phyloP scores from a whole-genome alignment of 2,888 invertebrate species.

The Euzophera pinguis region DNA sequence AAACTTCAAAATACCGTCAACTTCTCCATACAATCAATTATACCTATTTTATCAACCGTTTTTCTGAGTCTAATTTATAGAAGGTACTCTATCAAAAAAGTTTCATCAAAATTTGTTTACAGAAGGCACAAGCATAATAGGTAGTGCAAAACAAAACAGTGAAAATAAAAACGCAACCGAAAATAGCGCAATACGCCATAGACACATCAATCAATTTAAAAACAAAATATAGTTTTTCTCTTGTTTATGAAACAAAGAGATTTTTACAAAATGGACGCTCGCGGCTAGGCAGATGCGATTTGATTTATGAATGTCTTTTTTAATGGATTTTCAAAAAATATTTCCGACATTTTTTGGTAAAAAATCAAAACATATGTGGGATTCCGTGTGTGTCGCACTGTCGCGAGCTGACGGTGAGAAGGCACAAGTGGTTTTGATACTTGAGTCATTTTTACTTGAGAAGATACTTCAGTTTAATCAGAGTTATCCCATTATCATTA shows the following conservation, averaged over 20 bases:
- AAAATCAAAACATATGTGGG: conserved; percentile 68
- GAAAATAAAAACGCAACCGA: not conserved
- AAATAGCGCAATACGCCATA: conserved; percentile 13
- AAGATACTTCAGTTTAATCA: too few relatives aligned
- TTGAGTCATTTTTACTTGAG: too few relatives aligned
- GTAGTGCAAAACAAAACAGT: too few relatives aligned
- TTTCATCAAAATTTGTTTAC: too few relatives aligned
- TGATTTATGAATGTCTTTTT: conserved; percentile 68
- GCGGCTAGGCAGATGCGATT: conserved; percentile 60
- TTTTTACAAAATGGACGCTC: conserved; percentile 45
- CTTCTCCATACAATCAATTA: too few relatives aligned
- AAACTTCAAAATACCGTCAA: too few relatives aligned
- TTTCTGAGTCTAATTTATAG: too few relatives aligned
- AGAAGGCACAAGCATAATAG: too few relatives aligned
- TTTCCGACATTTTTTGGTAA: conserved; percentile 47
- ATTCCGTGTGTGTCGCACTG: conserved; percentile 50
- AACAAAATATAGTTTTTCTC: conserved; percentile 35
- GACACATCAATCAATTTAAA: conserved; percentile 35
- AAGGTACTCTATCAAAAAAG: too few relatives aligned
- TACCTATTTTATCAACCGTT: too few relatives aligned
- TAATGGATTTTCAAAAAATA: conserved; percentile 74
- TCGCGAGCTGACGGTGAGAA: conserved; percentile 33
- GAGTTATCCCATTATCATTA: too few relatives aligned
- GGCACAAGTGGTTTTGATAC: conserved; percentile 31
- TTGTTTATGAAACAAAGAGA: conserved; percentile 38